phyloP scores from a whole-genome alignment of 2,113 vertebrate genomes.

The Trochalopteron elliotii region DNA sequence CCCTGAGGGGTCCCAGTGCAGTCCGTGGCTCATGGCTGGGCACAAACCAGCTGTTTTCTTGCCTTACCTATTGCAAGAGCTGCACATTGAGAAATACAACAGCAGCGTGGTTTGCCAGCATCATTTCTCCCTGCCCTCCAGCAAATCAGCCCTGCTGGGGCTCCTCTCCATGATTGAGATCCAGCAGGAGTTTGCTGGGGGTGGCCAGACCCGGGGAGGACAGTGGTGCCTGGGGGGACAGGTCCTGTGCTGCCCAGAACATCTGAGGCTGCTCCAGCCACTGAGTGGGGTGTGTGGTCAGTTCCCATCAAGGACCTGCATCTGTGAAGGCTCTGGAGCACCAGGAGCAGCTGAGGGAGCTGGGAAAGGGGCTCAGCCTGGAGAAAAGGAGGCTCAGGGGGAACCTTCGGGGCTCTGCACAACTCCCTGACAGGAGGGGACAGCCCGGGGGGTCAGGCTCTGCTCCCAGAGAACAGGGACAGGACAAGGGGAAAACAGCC shows the following conservation, averaged over 20 bases:
- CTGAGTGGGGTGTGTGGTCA: rapidly evolving
- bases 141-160: rapidly evolving
- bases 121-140: neutral
- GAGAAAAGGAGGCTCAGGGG: neutral
- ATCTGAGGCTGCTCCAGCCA: neutral
- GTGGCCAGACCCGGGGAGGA: neutral
- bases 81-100: neutral
- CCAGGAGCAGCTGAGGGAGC: neutral
- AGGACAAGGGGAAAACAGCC: rapidly evolving
- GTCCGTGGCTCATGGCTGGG: neutral
- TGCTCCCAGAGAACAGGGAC: neutral
- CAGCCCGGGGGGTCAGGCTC: rapidly evolving
- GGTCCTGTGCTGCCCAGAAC: rapidly evolving
- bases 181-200: neutral
- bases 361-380: neutral
- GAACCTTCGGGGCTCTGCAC: neutral
- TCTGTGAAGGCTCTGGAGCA: neutral
- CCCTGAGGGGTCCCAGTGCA: rapidly evolving
- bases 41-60: neutral
- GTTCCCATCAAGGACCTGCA: neutral
- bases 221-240: neutral
- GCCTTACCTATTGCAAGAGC: neutral
- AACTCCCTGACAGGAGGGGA: neutral
- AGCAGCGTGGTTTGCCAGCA: neutral
- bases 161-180: rapidly evolving